Base-by-base conservation (phyloP, 1,140 invertebrate species). In the Bombus breviceps region DNA sequence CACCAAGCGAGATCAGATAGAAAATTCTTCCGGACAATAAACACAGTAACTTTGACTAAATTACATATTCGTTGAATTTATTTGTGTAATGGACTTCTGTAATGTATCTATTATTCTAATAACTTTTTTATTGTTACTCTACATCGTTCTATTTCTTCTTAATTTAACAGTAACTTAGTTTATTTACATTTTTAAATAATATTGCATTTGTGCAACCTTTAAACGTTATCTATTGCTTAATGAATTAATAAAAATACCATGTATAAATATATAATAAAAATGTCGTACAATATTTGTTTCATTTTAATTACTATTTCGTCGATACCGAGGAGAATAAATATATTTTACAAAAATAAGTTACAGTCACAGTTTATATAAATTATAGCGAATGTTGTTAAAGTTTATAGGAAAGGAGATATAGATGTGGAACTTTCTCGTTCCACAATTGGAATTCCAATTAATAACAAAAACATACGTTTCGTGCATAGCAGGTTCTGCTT, bases 391-490 rank as follows among this genome's bases (percentile, higher is more conserved):
- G n/a, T 77, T 41, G 25, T n/a, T 34, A n/a, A 53, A 64, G 6
- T 28, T 41, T 1, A 39, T 41, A 68, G 66, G 8, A 37, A 9
- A n/a, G 59, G 25, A 78, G 13, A 41, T 64, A 32, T n/a, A 78
- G 25, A 66, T 64, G 13, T 39, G 3, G 15, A 22, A 78, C 75
- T 78, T 78, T 78, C 57, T n/a, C 57, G 10, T 41, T 62, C 34
- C 39, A 78, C 62, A 25, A 59, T 39, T 64, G 8, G 18, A 64
- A 9, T 78, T 32, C 28, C 57, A 41, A 39, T 76, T 76, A 62
- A 62, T 59, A 32, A 43, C 15, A 78, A 66, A 78, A 78, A 28
- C 32, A 25, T 66, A 78, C 5, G n/a, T 80, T 66, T 37, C 28
- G 34, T 9, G 32, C n/a, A 41, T 12, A 77, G 8, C 6, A 32